Conservation (phyloP, 2,797 vertebrate species). For the Dendrocincla tyrannina region DNA sequence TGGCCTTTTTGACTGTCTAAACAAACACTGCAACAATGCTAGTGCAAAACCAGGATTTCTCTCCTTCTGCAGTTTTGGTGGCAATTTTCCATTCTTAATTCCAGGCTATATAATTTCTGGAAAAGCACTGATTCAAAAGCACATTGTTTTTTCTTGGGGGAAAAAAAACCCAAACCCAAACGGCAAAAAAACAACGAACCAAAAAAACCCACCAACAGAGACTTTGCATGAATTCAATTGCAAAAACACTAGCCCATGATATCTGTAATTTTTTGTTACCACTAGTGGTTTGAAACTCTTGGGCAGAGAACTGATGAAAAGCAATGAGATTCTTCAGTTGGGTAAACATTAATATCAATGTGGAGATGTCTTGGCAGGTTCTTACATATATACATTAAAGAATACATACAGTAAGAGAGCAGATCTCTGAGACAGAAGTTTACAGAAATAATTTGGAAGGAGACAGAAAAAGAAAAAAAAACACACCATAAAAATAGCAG, state of each 20-base stretch:
- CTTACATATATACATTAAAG: neutral
- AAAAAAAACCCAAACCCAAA: no score
- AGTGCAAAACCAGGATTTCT: neutral
- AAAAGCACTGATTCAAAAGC: neutral
- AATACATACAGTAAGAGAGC: neutral
- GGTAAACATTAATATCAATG: neutral
- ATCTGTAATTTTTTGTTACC: neutral
- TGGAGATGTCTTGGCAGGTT: neutral
- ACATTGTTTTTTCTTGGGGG: neutral
- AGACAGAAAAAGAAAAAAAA: neutral
- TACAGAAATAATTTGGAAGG: neutral
- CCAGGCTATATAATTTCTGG: neutral
- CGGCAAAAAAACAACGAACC: no score
- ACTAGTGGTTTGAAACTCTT: neutral
- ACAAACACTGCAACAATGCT: neutral
- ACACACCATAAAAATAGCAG: accelerated
- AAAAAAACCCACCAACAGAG: neutral
- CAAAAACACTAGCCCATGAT: neutral
- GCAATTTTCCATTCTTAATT: neutral
- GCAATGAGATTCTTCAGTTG: neutral
- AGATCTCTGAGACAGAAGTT: neutral
- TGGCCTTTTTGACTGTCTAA: neutral
- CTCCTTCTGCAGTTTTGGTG: neutral
- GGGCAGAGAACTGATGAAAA: neutral
- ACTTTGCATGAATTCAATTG: neutral